Evolutionary conservation across 1,140 invertebrate genomes (phyloP).

Genomic region (Panulirus ornatus): DNA sequence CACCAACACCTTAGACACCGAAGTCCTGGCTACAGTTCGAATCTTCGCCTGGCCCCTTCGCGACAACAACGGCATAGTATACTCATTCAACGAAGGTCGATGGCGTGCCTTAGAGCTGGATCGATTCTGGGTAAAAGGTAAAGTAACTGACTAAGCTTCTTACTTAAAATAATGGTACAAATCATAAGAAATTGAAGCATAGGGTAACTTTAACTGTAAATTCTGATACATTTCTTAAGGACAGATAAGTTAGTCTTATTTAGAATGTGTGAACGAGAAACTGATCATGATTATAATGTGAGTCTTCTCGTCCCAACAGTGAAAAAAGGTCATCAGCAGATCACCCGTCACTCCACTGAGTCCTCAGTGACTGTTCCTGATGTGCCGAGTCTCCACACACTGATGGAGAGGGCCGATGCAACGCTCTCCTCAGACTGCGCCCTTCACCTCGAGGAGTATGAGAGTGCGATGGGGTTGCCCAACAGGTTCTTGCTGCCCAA

Average conservation of each 20-base stretch:
- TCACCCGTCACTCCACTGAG: background rate
- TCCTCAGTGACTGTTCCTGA: conserved; percentile 26
- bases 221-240: background rate
- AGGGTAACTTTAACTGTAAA: too few species aligned
- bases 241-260: background rate
- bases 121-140: conserved; percentile 50
- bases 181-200: too few species aligned
- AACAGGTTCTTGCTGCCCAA: conserved; percentile 44
- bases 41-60: conserved; percentile 35
- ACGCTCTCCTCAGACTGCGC: background rate
- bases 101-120: conserved; percentile 47
- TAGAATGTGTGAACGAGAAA: background rate
- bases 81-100: conserved; percentile 26
- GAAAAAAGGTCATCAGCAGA: background rate
- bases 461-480: conserved; percentile 36
- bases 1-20: background rate
- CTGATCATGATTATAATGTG: background rate
- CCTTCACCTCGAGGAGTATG: conserved; percentile 28
- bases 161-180: too few species aligned
- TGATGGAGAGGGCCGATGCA: conserved; percentile 32
- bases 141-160: background rate
- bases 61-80: conserved; percentile 45
- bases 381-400: conserved; percentile 13
- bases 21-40: conserved; percentile 25
- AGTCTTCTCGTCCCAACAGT: background rate